Conservation (phyloP, 1,140 invertebrate genomes). For the Ephestia elutella region DNA sequence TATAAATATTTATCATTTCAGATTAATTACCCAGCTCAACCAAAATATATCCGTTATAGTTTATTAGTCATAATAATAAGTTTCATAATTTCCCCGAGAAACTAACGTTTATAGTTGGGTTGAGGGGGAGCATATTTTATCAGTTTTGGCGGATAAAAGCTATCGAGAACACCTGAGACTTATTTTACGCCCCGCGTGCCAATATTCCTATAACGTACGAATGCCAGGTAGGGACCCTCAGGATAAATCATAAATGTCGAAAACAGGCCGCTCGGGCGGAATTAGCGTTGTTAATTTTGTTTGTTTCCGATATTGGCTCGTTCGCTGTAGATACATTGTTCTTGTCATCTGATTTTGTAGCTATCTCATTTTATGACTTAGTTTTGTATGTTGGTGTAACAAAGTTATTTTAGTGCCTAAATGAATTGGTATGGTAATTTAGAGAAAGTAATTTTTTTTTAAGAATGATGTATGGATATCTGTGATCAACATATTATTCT, state of each 20-base stretch:
- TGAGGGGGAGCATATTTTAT: slow-evolving; percentile 60
- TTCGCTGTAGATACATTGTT: background rate
- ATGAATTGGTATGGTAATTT: too few relatives aligned
- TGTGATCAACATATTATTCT: too few relatives aligned
- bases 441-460: too few relatives aligned
- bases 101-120: slow-evolving; percentile 34
- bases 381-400: background rate
- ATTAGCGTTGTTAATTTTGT: slow-evolving; percentile 34
- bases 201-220: slow-evolving; percentile 26
- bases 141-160: slow-evolving; percentile 69
- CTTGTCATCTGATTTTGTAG: background rate
- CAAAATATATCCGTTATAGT: background rate
- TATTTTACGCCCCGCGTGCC: slow-evolving; percentile 53
- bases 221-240: slow-evolving; percentile 11
- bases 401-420: too few relatives aligned
- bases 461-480: too few relatives aligned
- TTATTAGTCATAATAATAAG: slow-evolving; percentile 20
- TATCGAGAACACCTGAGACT: slow-evolving; percentile 68
- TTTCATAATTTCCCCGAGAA: slow-evolving; percentile 29
- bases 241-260: slow-evolving; percentile 37
- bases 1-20: too few relatives aligned
- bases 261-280: slow-evolving; percentile 18
- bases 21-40: background rate
- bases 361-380: background rate
- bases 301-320: slow-evolving; percentile 18